A percentile compares a stretch with the other conserved stretches of the same genome.
These are phyloP conservation scores for Artibeus lituratus DNA, from an alignment of 2,797 vertebrate species.

Conservation along the genomic window DNA sequence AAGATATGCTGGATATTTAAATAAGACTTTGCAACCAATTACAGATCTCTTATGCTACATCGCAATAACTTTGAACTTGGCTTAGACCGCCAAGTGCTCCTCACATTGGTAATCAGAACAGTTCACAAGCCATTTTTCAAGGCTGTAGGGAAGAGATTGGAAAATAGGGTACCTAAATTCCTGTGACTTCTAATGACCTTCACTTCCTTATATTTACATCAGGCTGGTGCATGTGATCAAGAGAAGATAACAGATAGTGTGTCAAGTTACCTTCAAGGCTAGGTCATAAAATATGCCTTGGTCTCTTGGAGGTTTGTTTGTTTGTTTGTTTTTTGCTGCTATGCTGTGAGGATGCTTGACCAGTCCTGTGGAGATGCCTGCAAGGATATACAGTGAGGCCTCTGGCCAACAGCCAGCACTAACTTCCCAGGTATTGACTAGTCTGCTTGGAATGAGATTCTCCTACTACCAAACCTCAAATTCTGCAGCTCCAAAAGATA, in stretches of 20 bases:
- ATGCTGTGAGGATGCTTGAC: background rate
- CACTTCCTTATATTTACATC: background rate
- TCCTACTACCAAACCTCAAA: background rate
- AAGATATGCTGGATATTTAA: background rate
- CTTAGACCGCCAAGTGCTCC: background rate
- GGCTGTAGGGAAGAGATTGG: background rate
- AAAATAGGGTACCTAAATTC: background rate
- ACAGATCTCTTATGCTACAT: background rate
- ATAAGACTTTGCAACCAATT: background rate
- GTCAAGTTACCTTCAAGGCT: background rate
- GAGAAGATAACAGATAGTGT: background rate
- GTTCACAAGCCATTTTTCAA: background rate
- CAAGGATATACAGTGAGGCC: background rate
- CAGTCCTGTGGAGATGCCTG: background rate
- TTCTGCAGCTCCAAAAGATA: background rate
- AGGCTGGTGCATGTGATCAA: background rate
- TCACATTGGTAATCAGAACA: background rate
- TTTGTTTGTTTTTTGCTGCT: too few relatives aligned
- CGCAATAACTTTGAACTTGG: background rate
- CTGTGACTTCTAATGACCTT: background rate
- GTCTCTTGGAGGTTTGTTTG: background rate
- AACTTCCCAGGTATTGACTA: background rate
- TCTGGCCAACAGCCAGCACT: background rate
- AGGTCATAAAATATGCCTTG: background rate
- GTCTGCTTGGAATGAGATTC: background rate